A percentile compares a stretch with the other conserved stretches of the same genome.
Evolutionary conservation across 2,797 vertebrate genomes (phyloP).

Genomic region (Craterocephalus amniculus): DNA sequence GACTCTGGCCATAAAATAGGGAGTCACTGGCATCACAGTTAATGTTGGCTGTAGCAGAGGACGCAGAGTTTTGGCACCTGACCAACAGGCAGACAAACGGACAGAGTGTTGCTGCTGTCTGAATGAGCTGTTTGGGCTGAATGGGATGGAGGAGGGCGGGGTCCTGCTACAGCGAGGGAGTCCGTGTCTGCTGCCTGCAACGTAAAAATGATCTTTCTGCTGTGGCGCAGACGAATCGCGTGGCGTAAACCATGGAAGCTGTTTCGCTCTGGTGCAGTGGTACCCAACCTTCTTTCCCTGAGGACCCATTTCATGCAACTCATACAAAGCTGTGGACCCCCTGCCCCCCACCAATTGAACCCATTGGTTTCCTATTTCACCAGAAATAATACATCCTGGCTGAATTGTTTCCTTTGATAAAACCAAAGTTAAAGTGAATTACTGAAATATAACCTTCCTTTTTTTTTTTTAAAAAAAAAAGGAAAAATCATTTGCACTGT

Average conservation of each 20-base stretch:
- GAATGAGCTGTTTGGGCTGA: constrained; percentile 19
- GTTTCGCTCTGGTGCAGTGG: background rate
- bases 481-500: no score
- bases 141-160: constrained; percentile 6
- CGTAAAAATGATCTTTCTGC: background rate
- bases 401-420: no score
- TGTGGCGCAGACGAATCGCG: background rate
- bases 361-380: no score
- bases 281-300: no score
- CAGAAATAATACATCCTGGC: no score
- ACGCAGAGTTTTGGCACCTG: constrained; percentile 61
- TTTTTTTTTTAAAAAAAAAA: no score
- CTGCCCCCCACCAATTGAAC: no score
- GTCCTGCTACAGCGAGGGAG: constrained; percentile 12
- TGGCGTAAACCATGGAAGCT: constrained; percentile 14
- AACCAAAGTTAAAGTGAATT: no score
- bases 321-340: no score
- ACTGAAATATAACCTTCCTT: no score
- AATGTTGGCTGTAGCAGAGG: constrained; percentile 69
- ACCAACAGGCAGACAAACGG: constrained; percentile 60
- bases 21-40: constrained; percentile 76
- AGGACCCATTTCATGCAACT: no score
- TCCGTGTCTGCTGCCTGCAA: constrained; percentile 34
- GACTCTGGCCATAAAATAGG: constrained; percentile 88
- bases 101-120: constrained; percentile 22